Evolutionary conservation across 2,888 invertebrate genomes (phyloP).

Genomic region (Adelognathus sp.): DNA sequence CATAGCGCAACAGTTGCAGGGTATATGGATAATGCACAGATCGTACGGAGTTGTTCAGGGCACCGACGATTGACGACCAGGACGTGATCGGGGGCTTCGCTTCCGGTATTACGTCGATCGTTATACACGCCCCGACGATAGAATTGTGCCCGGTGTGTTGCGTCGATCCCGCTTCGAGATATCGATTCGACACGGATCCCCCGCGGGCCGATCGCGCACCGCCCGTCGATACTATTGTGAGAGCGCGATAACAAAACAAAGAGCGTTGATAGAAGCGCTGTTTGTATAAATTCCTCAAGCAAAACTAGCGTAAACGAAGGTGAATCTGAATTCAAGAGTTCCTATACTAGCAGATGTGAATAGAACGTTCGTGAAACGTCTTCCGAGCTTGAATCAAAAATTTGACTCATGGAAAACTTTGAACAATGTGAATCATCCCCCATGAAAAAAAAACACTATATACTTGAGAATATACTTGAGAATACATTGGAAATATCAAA

Average conservation of each 20-base stretch:
- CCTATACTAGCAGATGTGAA: no score
- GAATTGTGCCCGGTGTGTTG: slow-evolving; percentile 28
- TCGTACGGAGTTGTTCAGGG: slow-evolving; percentile 45
- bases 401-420: no score
- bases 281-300: slow-evolving; percentile 29
- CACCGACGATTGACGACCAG: slow-evolving; percentile 64
- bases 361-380: no score
- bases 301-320: no score
- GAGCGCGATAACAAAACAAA: slow-evolving; percentile 47
- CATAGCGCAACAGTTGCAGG: slow-evolving; percentile 32
- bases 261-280: slow-evolving; percentile 47
- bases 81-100: slow-evolving; percentile 66
- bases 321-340: no score
- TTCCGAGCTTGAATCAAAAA: no score
- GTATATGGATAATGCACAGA: background rate
- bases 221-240: slow-evolving; percentile 57
- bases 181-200: slow-evolving; percentile 59
- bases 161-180: slow-evolving; percentile 61
- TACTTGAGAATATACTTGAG: no score
- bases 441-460: no score
- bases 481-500: no score
- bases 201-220: slow-evolving; percentile 5
- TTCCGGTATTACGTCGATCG: slow-evolving; percentile 70
- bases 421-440: no score
- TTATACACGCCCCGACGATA: slow-evolving; percentile 32